These are phyloP conservation scores for Mesocentrotus franciscanus DNA, from an alignment of 53 echinoderm and acorn worm genomes.

Conservation along the genomic window DNA sequence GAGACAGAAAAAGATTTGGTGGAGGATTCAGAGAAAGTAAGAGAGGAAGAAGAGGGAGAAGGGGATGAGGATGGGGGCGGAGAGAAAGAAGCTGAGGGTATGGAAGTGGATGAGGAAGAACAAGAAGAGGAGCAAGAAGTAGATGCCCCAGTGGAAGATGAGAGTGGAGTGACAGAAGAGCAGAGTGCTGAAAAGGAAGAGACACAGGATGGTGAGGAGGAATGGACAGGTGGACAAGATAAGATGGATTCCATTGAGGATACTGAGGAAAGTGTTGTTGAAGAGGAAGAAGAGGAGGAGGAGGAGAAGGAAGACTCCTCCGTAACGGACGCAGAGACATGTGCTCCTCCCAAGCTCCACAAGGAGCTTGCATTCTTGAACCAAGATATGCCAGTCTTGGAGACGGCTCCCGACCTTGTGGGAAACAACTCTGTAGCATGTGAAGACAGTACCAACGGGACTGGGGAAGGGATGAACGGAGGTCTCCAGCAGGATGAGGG, in stretches of 20 bases:
- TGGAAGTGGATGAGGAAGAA: conserved; percentile 63
- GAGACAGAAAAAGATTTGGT: conserved; percentile 44
- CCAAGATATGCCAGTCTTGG: conserved; percentile 79
- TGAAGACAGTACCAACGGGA: conserved; percentile 41
- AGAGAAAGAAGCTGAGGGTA: conserved; percentile 39
- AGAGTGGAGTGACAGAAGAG: conserved; percentile 59
- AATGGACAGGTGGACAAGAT: conserved; percentile 67
- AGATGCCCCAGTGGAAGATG: conserved; percentile 56
- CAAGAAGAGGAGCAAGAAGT: conserved; percentile 62
- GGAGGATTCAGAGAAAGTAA: conserved; percentile 19
- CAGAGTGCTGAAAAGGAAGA: conserved; percentile 64
- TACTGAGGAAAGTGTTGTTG: conserved; percentile 54
- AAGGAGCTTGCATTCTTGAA: conserved; percentile 92
- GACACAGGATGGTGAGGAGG: conserved; percentile 67
- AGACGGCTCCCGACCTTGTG: conserved; percentile 70
- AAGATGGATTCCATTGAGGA: conserved; percentile 49
- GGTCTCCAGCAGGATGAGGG: conserved; percentile 66
- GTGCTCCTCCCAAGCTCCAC: conserved; percentile 91
- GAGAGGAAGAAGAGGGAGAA: conserved; percentile 39
- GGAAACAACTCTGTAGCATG: conserved; percentile 50
- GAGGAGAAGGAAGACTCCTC: conserved; percentile 69
- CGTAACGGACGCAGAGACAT: conserved; percentile 61
- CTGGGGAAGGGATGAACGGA: conserved; percentile 57
- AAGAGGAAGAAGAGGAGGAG: conserved; percentile 76
- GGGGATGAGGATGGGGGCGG: conserved; percentile 11